Evolutionary conservation across 2,797 vertebrate species (phyloP).

Genomic region (Takifugu ocellatus): DNA sequence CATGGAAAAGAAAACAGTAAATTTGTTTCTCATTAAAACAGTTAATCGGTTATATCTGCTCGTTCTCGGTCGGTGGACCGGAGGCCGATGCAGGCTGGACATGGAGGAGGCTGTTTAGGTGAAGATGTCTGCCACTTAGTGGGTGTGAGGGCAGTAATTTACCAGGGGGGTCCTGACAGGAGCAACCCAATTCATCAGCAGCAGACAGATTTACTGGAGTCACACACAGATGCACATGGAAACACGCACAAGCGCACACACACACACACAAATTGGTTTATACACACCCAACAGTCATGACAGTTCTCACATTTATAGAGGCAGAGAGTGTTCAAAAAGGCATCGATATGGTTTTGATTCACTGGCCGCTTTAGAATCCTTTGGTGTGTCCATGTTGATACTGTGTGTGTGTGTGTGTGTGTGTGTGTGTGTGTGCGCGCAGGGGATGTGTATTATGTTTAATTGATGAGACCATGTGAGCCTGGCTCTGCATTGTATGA

Average conservation of each 20-base stretch:
- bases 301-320: slow-evolving; percentile 40
- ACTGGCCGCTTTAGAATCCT: slow-evolving; percentile 34
- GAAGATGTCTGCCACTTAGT: slow-evolving; percentile 26
- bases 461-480: slow-evolving; percentile 71
- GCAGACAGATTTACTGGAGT: slow-evolving; percentile 42
- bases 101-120: slow-evolving; percentile 34
- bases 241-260: slow-evolving; percentile 5
- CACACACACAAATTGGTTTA: slow-evolving; percentile 12
- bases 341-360: slow-evolving; percentile 47
- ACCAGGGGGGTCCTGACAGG: slow-evolving; percentile 40
- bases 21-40: too few species aligned
- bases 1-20: too few species aligned
- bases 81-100: slow-evolving; percentile 5
- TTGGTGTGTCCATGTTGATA: slow-evolving; percentile 9
- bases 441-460: slow-evolving; percentile 67
- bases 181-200: slow-evolving; percentile 37
- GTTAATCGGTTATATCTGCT: too few species aligned
- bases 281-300: slow-evolving; percentile 30
- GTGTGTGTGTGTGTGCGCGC: slow-evolving; percentile 9
- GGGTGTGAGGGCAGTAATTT: slow-evolving; percentile 43
- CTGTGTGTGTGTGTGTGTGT: background rate
- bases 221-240: slow-evolving; percentile 21
- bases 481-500: slow-evolving; percentile 56
- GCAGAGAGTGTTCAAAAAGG: slow-evolving; percentile 33
- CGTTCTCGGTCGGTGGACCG: background rate